Evolutionary conservation across 2,113 vertebrate species (phyloP).

Genomic region (Amphiprion ocellaris): DNA sequence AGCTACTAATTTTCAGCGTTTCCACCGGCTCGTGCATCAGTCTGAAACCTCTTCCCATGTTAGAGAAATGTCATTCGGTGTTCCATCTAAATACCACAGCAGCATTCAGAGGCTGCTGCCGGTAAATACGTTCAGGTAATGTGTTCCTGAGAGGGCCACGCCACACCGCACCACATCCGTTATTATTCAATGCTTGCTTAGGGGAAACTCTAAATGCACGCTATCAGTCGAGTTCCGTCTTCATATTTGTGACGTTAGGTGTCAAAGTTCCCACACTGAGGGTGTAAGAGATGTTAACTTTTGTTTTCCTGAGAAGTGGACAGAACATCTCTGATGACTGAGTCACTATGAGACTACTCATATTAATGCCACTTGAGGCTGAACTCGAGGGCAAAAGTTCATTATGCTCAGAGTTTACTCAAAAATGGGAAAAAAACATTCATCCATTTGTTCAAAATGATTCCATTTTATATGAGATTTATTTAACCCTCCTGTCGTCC

Average conservation of each 20-base stretch:
- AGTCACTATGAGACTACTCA: slow-evolving; percentile 33
- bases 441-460: no score
- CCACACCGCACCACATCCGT: slow-evolving; percentile 66
- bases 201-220: slow-evolving; percentile 51
- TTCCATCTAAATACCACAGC: slow-evolving; percentile 65
- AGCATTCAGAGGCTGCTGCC: slow-evolving; percentile 32
- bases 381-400: background rate
- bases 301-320: slow-evolving; percentile 75
- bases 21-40: slow-evolving; percentile 14
- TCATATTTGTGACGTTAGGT: slow-evolving; percentile 28
- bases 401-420: background rate
- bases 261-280: slow-evolving; percentile 35
- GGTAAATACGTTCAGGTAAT: slow-evolving; percentile 44
- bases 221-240: slow-evolving; percentile 4
- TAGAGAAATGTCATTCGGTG: slow-evolving; percentile 47
- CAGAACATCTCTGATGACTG: slow-evolving; percentile 25
- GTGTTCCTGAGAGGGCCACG: slow-evolving; percentile 28
- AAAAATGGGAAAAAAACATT: no score
- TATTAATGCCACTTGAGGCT: background rate
- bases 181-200: slow-evolving; percentile 24
- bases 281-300: slow-evolving; percentile 37
- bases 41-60: slow-evolving; percentile 44
- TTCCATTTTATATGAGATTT: slow-evolving; percentile 8
- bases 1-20: slow-evolving; percentile 40
- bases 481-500: background rate